Evolutionary conservation across 2,888 invertebrate genomes (phyloP).

Genomic region (Thecophora atra): DNA sequence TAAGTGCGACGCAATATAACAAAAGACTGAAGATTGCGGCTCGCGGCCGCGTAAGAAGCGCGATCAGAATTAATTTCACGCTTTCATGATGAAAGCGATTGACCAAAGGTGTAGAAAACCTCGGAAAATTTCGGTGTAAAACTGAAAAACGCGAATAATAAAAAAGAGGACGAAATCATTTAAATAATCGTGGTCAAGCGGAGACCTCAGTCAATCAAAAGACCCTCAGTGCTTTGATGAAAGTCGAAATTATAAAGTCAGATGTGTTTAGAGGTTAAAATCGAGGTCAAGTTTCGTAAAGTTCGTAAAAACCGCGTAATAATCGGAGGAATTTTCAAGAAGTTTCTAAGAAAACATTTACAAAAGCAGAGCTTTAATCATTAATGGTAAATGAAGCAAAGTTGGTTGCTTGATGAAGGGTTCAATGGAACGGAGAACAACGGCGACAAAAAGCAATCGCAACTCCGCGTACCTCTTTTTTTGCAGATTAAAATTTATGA

Average conservation of each 20-base stretch:
- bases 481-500: too few relatives aligned
- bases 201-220: slow-evolving; percentile 27
- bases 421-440: not conserved
- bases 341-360: slow-evolving; percentile 26
- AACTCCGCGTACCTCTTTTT: too few relatives aligned
- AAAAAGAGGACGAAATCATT: slow-evolving; percentile 17
- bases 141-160: slow-evolving; percentile 25
- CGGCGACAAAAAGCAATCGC: not conserved
- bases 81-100: slow-evolving; percentile 16
- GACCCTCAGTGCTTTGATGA: not conserved
- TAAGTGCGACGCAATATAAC: not conserved
- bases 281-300: not conserved
- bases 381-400: slow-evolving; percentile 17
- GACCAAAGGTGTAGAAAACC: slow-evolving; percentile 22
- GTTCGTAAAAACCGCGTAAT: slow-evolving; percentile 2
- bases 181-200: slow-evolving; percentile 24
- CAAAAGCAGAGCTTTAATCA: slow-evolving; percentile 7
- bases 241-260: slow-evolving; percentile 30
- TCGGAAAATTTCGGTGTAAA: slow-evolving; percentile 10
- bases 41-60: slow-evolving; percentile 5
- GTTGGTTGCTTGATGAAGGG: not conserved
- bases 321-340: not conserved
- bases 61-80: slow-evolving; percentile 28
- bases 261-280: slow-evolving; percentile 10
- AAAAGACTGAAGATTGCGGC: slow-evolving; percentile 15